A percentile compares a stretch with the other conserved stretches of the same genome.
Evolutionary conservation across 2,888 invertebrate genomes (phyloP).

Genomic region (Alitta virens): DNA sequence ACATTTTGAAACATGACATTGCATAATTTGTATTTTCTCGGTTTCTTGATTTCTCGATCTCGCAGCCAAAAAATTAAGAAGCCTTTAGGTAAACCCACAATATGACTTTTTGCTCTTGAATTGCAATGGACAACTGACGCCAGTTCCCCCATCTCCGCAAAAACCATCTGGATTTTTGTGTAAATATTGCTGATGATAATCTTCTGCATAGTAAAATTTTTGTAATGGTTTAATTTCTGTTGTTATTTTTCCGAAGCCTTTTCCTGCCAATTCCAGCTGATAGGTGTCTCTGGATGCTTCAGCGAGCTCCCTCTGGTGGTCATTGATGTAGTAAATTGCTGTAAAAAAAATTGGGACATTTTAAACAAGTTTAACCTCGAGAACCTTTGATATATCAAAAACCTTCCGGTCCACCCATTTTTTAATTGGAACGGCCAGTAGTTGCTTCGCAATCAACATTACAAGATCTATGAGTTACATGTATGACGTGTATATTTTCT

Average conservation of each 20-base stretch:
- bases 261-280: slow-evolving; percentile 37
- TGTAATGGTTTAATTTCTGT: slow-evolving; percentile 47
- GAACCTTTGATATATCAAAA: too few relatives aligned
- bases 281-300: slow-evolving; percentile 36
- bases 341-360: too few relatives aligned
- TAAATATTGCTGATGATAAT: slow-evolving; percentile 56
- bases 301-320: slow-evolving; percentile 40
- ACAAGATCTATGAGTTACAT: too few relatives aligned
- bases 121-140: slow-evolving; percentile 42
- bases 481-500: too few relatives aligned
- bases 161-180: slow-evolving; percentile 54
- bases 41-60: too few relatives aligned
- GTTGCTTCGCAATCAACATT: too few relatives aligned
- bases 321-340: slow-evolving; percentile 42
- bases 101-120: slow-evolving; percentile 8
- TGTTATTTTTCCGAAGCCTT: slow-evolving; percentile 39
- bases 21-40: too few relatives aligned
- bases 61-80: too few relatives aligned
- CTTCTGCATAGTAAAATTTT: slow-evolving; percentile 55
- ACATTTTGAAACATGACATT: too few relatives aligned
- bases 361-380: too few relatives aligned
- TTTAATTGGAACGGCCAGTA: too few relatives aligned
- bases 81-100: slow-evolving; percentile 8
- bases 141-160: slow-evolving; percentile 52
- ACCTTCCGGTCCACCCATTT: too few relatives aligned